Evolutionary conservation across 2,888 invertebrate genomes (phyloP).

Genomic region (Epirrhoe tristata): DNA sequence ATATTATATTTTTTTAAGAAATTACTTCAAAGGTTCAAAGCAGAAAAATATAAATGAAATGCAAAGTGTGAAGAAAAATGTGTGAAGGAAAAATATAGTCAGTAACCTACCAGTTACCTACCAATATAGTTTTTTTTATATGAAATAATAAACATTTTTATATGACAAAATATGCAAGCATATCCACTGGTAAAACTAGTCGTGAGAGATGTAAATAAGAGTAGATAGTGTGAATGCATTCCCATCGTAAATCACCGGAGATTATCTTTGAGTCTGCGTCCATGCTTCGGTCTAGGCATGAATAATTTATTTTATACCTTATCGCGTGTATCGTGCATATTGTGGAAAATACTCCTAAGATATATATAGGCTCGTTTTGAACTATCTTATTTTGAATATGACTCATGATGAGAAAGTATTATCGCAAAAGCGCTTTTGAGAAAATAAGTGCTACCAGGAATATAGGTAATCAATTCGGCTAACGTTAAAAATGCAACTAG

Average conservation of each 20-base stretch:
- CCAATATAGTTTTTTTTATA: too few relatives aligned
- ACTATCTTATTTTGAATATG: neutral
- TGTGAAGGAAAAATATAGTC: too few relatives aligned
- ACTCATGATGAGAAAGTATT: neutral
- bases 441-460: too few relatives aligned
- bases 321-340: slow-evolving; percentile 57
- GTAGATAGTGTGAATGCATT: slow-evolving; percentile 65
- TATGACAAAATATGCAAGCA: too few relatives aligned
- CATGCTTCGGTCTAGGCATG: slow-evolving; percentile 71
- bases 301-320: slow-evolving; percentile 73
- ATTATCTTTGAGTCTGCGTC: slow-evolving; percentile 75
- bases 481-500: too few relatives aligned
- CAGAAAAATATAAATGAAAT: too few relatives aligned
- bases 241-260: slow-evolving; percentile 80
- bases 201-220: slow-evolving; percentile 58
- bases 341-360: slow-evolving; percentile 23
- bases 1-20: too few relatives aligned
- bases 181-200: slow-evolving; percentile 3
- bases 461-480: too few relatives aligned
- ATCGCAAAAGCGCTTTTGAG: neutral
- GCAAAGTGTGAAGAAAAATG: too few relatives aligned
- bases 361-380: neutral
- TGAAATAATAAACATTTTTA: too few relatives aligned
- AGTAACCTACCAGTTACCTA: too few relatives aligned
- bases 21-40: too few relatives aligned